Base-by-base conservation (phyloP, 2,113 vertebrate species). In the Phoenicopterus ruber region DNA sequence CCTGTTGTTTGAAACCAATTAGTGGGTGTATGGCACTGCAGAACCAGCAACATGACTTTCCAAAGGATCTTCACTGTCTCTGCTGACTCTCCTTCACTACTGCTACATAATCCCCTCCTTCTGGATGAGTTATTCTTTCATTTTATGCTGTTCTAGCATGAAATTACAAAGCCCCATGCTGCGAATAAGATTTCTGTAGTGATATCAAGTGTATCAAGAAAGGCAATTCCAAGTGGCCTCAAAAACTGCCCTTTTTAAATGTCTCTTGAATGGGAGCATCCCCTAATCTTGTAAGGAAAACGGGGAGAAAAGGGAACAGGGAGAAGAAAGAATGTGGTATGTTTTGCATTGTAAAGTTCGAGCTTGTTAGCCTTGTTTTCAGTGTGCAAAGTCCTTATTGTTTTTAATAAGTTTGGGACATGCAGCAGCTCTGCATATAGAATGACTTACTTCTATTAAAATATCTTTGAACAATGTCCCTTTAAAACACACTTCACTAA, bases 71-170 rank as follows among this genome's bases (percentile, higher is more conserved):
- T 95, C 71, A 40, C 76, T 88, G 54, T 89, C 89, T 96, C 74
- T 94, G 49, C 74, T 86, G 61, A 94, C 90, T 95, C 74, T 92
- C 70, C 31, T 97, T 94, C 65, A 49, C 82, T 91, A 42, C 62
- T 71, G 36, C 96, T 96, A 92, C 36, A 86, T 95, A 97, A 96
- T 84, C 36, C 42, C 36, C 49, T 96, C 71, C 97, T 95, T 88
- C 80, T 96, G 91, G 94, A 77, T 96, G 96, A 97, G 67, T 94
- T 96, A 88, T 88, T 97, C 96, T 93, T 94, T 92, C 89, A 97
- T 97, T 98, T 97, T 97, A 47, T 97, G 95, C 97, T 96, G 85
- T 95, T 97, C 94, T 97, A 97, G 97, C 97, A 97, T 97, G 97
- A 98, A 97, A 98, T 97, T 97, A 95, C 92, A 96, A 96, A 97